Percentiles rank a stretch among this genome's conserved stretches.
phyloP scores from a whole-genome alignment of 2,888 invertebrate genomes.

The Heterodera filipjevi region DNA sequence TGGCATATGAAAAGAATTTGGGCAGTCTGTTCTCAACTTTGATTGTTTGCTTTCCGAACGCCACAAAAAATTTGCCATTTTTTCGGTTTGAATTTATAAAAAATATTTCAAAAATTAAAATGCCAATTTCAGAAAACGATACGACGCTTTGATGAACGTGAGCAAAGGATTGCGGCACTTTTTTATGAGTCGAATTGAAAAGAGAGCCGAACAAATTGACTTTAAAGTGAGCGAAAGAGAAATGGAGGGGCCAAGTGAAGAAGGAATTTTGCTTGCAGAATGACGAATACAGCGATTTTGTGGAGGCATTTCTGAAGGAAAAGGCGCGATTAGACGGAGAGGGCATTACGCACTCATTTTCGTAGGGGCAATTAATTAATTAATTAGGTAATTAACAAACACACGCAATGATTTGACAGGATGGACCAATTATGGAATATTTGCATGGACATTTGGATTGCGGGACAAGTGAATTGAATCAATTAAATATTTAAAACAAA shows the following conservation, averaged over 20 bases:
- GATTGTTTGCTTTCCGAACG: conserved; percentile 18
- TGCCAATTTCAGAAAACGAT: conserved; percentile 4
- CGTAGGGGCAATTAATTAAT: conserved; percentile 23
- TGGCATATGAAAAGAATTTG: conserved; percentile 10
- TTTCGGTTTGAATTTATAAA: not conserved
- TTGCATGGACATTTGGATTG: conserved; percentile 29
- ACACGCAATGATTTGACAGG: not conserved
- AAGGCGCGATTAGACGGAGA: conserved; percentile 18
- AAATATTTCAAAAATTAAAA: not conserved
- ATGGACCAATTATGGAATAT: conserved; percentile 23
- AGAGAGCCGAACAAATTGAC: conserved; percentile 34
- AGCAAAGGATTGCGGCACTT: conserved; percentile 21
- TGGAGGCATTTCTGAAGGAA: conserved; percentile 38
- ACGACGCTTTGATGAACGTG: conserved; percentile 3
- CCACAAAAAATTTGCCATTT: conserved; percentile 21
- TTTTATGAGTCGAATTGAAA: conserved; percentile 36
- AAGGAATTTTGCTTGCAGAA: not conserved
- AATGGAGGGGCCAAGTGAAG: not conserved
- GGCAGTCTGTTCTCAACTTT: conserved; percentile 10
- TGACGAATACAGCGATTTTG: conserved; percentile 29
- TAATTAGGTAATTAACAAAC: not conserved
- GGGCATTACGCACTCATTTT: conserved; percentile 24
- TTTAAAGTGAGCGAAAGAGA: conserved; percentile 9
- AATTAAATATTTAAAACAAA: not conserved
- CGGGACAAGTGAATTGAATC: conserved; percentile 10